Conservation (phyloP, 2,888 invertebrate genomes). For the Latheticus oryzae region DNA sequence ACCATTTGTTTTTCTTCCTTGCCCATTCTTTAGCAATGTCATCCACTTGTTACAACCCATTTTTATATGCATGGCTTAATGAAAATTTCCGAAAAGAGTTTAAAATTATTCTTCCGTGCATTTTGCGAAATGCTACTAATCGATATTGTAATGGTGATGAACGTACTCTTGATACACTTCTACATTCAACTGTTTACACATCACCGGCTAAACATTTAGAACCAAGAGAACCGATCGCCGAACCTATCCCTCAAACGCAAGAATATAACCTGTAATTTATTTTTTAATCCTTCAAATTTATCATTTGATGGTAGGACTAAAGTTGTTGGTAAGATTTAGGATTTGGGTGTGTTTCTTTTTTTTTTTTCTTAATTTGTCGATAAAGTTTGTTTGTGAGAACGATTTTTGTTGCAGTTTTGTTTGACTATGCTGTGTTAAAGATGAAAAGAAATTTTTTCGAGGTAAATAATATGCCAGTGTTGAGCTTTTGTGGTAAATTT, state of each 20-base stretch:
- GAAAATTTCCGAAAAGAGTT: constrained; percentile 94
- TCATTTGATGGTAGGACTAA: constrained; percentile 34
- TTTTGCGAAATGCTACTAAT: constrained; percentile 57
- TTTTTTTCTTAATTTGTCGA: too few species aligned
- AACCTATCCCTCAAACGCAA: constrained; percentile 54
- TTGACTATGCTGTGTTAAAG: too few species aligned
- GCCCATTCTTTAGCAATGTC: constrained; percentile 93
- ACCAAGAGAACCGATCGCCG: constrained; percentile 59
- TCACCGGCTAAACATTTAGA: constrained; percentile 58
- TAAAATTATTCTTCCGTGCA: constrained; percentile 79
- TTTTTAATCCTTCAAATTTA: constrained; percentile 34
- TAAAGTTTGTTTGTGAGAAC: constrained; percentile 26
- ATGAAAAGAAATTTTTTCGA: too few species aligned
- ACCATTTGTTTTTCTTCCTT: constrained; percentile 87
- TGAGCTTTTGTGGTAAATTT: too few species aligned
- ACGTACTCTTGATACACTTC: constrained; percentile 58
- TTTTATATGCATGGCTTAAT: constrained; percentile 95
- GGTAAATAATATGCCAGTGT: too few species aligned
- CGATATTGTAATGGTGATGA: constrained; percentile 57
- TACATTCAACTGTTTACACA: constrained; percentile 56
- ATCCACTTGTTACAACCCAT: constrained; percentile 94
- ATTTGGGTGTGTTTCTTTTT: constrained; percentile 34
- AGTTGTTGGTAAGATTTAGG: constrained; percentile 40
- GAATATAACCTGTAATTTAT: constrained; percentile 56
- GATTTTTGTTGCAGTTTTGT: constrained; percentile 30